A percentile compares a stretch with the other conserved stretches of the same genome.
phyloP scores from a whole-genome alignment of 2,888 invertebrate genomes.

The Cabera pusaria region DNA sequence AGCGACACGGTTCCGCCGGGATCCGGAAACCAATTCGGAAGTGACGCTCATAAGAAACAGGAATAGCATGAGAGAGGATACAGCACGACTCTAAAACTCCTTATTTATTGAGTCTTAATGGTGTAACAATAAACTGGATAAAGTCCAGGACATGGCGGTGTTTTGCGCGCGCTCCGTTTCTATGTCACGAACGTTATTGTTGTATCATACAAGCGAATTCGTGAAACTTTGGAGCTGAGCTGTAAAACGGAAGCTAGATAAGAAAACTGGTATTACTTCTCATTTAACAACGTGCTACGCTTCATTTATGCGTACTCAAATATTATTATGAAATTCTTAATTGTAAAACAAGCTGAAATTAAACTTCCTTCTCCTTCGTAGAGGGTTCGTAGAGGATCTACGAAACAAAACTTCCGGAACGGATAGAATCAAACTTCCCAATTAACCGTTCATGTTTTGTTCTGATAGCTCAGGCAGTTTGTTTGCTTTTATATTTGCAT shows the following conservation, averaged over 20 bases:
- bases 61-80: conserved; percentile 32
- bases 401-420: no score
- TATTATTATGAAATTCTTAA: no score
- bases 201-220: conserved; percentile 16
- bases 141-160: conserved; percentile 22
- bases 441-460: no score
- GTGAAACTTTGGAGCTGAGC: conserved; percentile 17
- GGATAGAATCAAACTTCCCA: no score
- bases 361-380: no score
- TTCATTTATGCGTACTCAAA: no score
- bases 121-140: conserved; percentile 32
- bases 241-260: conserved; percentile 6
- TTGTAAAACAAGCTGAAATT: no score
- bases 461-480: no score
- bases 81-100: conserved; percentile 39
- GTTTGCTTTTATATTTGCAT: no score
- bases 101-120: conserved; percentile 39
- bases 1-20: conserved; percentile 30
- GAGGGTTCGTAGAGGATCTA: no score
- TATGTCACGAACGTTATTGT: conserved; percentile 26
- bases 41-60: conserved; percentile 38
- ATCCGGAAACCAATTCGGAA: conserved; percentile 39
- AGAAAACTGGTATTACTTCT: not conserved
- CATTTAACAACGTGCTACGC: no score
- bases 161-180: conserved; percentile 26